Conservation (phyloP, 2,797 vertebrate species). For the Microchirus variegatus region DNA sequence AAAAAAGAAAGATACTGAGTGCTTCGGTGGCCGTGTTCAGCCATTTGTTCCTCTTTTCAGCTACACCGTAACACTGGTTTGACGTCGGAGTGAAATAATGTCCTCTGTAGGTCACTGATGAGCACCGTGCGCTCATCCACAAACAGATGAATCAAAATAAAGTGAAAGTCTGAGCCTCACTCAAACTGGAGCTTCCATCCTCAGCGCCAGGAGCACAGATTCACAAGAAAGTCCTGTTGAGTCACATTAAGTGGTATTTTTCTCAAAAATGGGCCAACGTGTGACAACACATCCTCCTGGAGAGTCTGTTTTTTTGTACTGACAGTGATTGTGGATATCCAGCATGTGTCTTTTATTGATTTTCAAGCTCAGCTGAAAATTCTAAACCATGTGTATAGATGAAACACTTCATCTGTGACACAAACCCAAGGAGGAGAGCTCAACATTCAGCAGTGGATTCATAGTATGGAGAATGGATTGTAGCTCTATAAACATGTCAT, state of each 20-base stretch:
- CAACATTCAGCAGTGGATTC: too few species aligned
- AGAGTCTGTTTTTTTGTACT: conserved; percentile 26
- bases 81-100: conserved; percentile 27
- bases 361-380: conserved; percentile 30
- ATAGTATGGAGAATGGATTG: too few species aligned
- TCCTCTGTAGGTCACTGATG: conserved; percentile 33
- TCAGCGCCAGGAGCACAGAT: conserved; percentile 21
- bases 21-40: conserved; percentile 37
- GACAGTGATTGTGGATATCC: conserved; percentile 55
- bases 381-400: background rate
- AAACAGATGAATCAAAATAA: conserved; percentile 55
- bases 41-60: conserved; percentile 46
- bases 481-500: too few species aligned
- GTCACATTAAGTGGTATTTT: conserved; percentile 52
- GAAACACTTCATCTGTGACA: too few species aligned
- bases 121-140: conserved; percentile 38
- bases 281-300: conserved; percentile 41
- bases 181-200: conserved; percentile 19
- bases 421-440: too few species aligned
- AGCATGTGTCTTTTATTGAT: conserved; percentile 40
- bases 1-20: conserved; percentile 28
- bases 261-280: conserved; percentile 47
- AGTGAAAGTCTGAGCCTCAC: conserved; percentile 32
- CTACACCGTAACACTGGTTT: conserved; percentile 33
- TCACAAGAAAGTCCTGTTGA: conserved; percentile 18